Percentiles rank a stretch among this genome's conserved stretches.
Conservation (phyloP, 2,888 invertebrate genomes). For the Helicoverpa assulta region DNA sequence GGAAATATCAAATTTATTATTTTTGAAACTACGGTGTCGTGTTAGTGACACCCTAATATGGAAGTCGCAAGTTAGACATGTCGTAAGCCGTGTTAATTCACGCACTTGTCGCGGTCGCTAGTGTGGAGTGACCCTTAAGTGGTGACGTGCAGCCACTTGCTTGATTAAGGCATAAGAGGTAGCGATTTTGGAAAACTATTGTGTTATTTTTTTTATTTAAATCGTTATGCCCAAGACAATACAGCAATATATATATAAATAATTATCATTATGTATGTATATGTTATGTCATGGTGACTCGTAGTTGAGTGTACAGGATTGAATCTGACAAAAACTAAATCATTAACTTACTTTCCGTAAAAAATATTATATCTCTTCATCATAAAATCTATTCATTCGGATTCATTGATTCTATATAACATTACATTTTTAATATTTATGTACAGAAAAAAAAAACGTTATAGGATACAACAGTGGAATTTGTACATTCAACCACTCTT, state of each 20-base stretch:
- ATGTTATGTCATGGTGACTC: no score
- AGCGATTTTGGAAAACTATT: constrained; percentile 32
- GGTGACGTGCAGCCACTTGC: constrained; percentile 53
- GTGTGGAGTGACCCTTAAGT: constrained; percentile 56
- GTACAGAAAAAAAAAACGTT: no score
- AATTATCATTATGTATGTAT: no score
- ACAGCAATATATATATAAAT: background rate
- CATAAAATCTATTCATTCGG: no score
- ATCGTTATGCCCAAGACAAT: no score
- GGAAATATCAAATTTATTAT: constrained; percentile 3
- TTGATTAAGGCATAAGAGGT: constrained; percentile 6
- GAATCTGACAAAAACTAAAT: no score
- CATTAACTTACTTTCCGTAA: no score
- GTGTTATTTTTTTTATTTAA: background rate
- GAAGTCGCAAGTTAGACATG: constrained; percentile 44
- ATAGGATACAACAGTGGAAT: no score
- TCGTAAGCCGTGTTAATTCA: constrained; percentile 59
- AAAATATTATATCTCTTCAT: no score
- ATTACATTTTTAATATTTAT: no score
- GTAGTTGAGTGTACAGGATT: no score
- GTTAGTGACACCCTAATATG: constrained; percentile 33
- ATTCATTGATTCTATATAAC: no score
- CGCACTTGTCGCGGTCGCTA: constrained; percentile 50
- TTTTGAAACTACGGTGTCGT: constrained; percentile 29
- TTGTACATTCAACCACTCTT: background rate